A percentile compares a stretch with the other conserved stretches of the same genome.
Evolutionary conservation across 2,113 vertebrate genomes (phyloP).

Genomic region (Tyto alba): DNA sequence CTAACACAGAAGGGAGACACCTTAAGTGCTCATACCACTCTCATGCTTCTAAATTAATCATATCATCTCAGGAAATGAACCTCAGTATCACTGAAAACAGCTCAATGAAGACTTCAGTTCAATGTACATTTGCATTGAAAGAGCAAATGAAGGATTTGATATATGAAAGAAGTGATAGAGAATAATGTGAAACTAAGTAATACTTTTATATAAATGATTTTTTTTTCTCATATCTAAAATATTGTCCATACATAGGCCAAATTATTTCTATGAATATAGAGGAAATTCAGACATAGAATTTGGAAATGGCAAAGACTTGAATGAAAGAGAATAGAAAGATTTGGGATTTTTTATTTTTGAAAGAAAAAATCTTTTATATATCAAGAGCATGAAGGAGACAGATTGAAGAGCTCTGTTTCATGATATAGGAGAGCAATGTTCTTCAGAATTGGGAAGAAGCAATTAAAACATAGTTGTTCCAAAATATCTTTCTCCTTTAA

Average conservation of each 20-base stretch:
- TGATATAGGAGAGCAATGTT: neutral
- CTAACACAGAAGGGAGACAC: neutral
- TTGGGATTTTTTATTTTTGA: neutral
- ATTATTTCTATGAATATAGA: neutral
- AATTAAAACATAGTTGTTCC: neutral
- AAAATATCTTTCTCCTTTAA: neutral
- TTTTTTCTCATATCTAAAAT: neutral
- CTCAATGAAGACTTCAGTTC: neutral
- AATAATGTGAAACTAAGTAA: neutral
- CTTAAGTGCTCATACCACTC: neutral
- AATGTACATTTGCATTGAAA: neutral
- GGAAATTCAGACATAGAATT: neutral
- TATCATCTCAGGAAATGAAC: constrained; percentile 17
- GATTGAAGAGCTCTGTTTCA: neutral
- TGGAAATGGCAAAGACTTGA: neutral
- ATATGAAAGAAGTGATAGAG: neutral
- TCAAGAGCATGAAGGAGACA: neutral
- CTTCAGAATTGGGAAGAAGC: neutral
- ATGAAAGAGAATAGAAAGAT: neutral
- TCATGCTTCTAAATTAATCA: neutral
- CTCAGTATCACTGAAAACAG: neutral
- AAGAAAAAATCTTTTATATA: neutral
- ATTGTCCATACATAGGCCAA: neutral
- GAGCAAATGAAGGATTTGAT: neutral
- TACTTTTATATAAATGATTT: neutral